Evolutionary conservation across 92 coral and sea anemone genomes (phyloP).

Genomic region (Paramuricea clavata): DNA sequence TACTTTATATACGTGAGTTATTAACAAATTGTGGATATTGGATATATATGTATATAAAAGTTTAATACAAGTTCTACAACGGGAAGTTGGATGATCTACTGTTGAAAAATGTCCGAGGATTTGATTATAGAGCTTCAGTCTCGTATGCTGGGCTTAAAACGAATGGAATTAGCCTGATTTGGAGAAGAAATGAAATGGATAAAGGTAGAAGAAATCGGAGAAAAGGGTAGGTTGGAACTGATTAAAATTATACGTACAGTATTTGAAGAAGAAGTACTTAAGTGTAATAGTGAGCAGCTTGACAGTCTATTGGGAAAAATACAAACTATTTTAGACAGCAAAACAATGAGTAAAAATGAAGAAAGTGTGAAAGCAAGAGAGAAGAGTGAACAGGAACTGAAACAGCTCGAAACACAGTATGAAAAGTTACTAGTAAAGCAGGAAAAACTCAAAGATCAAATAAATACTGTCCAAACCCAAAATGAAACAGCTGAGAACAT

Average conservation of each 20-base stretch:
- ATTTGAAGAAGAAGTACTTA: background rate
- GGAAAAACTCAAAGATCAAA: background rate
- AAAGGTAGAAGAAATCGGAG: background rate
- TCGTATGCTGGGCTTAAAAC: background rate
- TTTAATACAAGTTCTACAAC: too few relatives aligned
- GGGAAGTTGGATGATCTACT: too few relatives aligned
- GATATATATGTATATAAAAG: too few relatives aligned
- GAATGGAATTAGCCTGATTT: background rate
- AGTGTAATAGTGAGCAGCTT: conserved; percentile 9
- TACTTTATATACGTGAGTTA: too few relatives aligned
- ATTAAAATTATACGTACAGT: background rate
- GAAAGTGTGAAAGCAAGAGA: background rate
- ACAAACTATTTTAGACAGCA: background rate
- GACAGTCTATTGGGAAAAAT: background rate
- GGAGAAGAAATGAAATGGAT: conserved; percentile 27
- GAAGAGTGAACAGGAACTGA: too few relatives aligned
- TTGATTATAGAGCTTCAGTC: conserved; percentile 19
- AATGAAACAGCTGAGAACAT: background rate
- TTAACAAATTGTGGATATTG: too few relatives aligned
- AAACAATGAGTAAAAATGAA: background rate
- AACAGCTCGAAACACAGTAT: background rate
- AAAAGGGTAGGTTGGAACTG: conserved; percentile 10
- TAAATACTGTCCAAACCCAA: background rate
- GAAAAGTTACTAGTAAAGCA: background rate
- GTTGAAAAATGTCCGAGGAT: conserved; percentile 30